phyloP scores from a whole-genome alignment of 2,888 invertebrate species.

The Geophilus truncorum region DNA sequence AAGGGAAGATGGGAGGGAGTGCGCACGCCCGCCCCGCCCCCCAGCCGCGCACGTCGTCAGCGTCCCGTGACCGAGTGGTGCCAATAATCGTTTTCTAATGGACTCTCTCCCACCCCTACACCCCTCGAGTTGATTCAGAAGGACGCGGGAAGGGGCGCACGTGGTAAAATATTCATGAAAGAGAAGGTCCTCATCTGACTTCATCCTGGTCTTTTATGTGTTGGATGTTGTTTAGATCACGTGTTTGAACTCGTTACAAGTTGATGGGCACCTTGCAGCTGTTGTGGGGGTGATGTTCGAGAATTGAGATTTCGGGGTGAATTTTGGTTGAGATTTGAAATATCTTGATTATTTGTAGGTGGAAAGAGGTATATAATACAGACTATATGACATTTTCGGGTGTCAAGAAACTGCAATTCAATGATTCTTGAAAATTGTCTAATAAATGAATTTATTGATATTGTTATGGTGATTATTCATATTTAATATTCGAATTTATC shows the following conservation, averaged over 20 bases:
- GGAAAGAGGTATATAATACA: no score
- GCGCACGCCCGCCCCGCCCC: background rate
- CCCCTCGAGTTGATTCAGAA: slow-evolving; percentile 11
- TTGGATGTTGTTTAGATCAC: background rate
- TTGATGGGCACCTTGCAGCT: slow-evolving; percentile 14
- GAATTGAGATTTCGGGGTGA: no score
- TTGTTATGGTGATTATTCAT: no score
- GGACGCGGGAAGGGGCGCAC: slow-evolving; percentile 27
- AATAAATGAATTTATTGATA: no score
- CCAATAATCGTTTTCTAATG: slow-evolving; percentile 23
- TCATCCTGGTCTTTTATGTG: background rate
- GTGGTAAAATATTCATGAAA: slow-evolving; percentile 27
- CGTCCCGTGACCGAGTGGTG: slow-evolving; percentile 25
- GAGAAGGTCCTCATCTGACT: slow-evolving; percentile 7
- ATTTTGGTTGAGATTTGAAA: no score
- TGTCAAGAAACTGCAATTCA: no score
- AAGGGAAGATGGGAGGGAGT: background rate
- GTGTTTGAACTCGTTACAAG: slow-evolving; percentile 6
- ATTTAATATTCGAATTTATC: no score
- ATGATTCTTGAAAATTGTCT: no score
- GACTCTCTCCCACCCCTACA: background rate
- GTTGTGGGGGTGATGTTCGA: no score
- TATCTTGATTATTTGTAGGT: no score
- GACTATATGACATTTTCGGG: no score
- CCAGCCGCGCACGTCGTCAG: background rate